These are phyloP conservation scores for Matsumyia berberina DNA, from an alignment of 2,888 invertebrate genomes.

Conservation along the genomic window DNA sequence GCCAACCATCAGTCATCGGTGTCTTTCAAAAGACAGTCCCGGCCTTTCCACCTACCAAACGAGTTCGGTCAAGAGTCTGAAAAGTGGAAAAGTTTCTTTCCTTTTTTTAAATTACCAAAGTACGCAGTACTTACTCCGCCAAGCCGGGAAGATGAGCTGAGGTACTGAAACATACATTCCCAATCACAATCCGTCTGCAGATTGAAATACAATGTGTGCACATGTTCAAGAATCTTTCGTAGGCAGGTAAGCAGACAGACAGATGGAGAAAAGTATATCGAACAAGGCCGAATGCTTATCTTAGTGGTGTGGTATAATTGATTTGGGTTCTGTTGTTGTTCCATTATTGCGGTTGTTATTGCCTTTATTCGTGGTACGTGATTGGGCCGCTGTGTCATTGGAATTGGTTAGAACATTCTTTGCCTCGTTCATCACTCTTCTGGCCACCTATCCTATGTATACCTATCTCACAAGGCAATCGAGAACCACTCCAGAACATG, in stretches of 20 bases:
- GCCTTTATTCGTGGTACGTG: slow-evolving; percentile 48
- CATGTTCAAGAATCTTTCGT: slow-evolving; percentile 28
- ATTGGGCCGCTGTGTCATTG: slow-evolving; percentile 40
- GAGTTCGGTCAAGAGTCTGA: slow-evolving; percentile 10
- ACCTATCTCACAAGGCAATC: slow-evolving; percentile 17
- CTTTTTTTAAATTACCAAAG: slow-evolving; percentile 7
- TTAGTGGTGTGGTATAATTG: slow-evolving; percentile 26
- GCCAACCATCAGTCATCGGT: slow-evolving; percentile 19
- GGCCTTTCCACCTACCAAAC: slow-evolving; percentile 19
- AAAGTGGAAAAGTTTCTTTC: slow-evolving; percentile 4
- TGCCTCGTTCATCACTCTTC: slow-evolving; percentile 5
- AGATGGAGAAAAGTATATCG: slow-evolving; percentile 48
- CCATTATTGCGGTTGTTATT: slow-evolving; percentile 45
- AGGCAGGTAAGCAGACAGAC: slow-evolving; percentile 9
- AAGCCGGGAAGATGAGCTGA: slow-evolving; percentile 4
- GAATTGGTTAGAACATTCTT: slow-evolving; percentile 31
- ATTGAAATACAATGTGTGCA: slow-evolving; percentile 45
- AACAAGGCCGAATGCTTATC: slow-evolving; percentile 69
- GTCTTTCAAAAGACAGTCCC: not conserved
- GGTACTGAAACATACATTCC: slow-evolving; percentile 20
- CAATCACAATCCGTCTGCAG: slow-evolving; percentile 21
- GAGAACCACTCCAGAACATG: slow-evolving; percentile 24
- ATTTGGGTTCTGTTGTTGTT: slow-evolving; percentile 48
- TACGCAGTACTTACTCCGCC: slow-evolving; percentile 31
- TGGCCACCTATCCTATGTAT: too few relatives aligned